These are phyloP conservation scores for Erebia ligea DNA, from an alignment of 2,888 invertebrate species.

Conservation along the genomic window DNA sequence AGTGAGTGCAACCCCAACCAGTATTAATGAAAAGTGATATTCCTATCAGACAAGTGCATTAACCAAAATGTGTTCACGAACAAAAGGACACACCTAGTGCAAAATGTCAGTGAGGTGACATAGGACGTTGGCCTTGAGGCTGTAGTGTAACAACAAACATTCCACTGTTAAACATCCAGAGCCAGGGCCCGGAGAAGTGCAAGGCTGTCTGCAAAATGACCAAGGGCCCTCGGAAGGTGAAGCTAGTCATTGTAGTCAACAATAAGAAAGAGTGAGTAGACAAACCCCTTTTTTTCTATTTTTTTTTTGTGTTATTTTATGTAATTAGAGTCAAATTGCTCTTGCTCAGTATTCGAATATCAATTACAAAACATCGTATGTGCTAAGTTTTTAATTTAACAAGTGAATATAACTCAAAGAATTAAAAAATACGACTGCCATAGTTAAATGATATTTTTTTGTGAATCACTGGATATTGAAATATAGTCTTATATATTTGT, in stretches of 20 bases:
- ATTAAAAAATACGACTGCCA: no score
- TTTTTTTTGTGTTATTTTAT: no score
- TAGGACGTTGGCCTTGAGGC: conserved; percentile 60
- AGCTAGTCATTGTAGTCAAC: conserved; percentile 84
- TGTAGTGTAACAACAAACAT: conserved; percentile 70
- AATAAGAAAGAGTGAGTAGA: conserved; percentile 83
- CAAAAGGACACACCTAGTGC: conserved; percentile 58
- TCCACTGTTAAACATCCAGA: conserved; percentile 79
- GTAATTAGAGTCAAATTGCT: no score
- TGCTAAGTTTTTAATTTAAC: no score
- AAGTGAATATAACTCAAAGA: no score
- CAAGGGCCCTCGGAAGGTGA: conserved; percentile 83
- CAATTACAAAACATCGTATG: no score
- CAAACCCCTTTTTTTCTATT: no score
- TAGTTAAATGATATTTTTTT: no score
- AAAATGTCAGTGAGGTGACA: conserved; percentile 74
- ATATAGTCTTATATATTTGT: no score
- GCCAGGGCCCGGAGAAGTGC: conserved; percentile 77
- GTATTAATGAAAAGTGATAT: conserved; percentile 64
- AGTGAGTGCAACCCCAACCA: conserved; percentile 53
- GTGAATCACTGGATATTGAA: no score
- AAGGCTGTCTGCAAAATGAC: conserved; percentile 82
- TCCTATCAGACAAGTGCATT: conserved; percentile 31
- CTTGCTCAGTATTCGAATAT: no score
- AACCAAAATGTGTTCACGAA: conserved; percentile 55